These are phyloP conservation scores for Epizoanthus stellaris DNA, from an alignment of 92 coral and sea anemone species.

Conservation along the genomic window DNA sequence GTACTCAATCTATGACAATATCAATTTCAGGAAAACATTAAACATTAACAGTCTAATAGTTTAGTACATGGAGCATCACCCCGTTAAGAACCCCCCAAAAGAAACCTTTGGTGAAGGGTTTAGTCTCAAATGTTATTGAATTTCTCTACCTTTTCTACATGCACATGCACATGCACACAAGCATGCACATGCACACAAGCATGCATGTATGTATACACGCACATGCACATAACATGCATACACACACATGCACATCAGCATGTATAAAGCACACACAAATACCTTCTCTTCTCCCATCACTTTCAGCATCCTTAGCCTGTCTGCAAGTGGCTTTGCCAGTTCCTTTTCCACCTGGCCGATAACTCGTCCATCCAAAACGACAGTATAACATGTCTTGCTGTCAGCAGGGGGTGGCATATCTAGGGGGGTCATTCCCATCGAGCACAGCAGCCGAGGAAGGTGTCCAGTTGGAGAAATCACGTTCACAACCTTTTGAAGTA, in stretches of 20 bases:
- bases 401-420: conserved; percentile 78
- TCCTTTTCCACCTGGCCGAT: conserved; percentile 88
- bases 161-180: neutral
- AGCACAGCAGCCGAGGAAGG: conserved; percentile 84
- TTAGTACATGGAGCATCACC: no score
- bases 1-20: no score
- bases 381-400: conserved; percentile 81
- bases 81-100: no score
- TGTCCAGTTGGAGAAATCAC: conserved; percentile 68
- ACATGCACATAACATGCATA: neutral
- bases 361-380: conserved; percentile 90
- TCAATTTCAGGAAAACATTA: no score
- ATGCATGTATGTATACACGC: neutral
- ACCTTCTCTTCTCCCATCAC: conserved; percentile 86
- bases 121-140: no score
- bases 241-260: neutral
- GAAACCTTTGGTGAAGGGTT: no score
- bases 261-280: neutral
- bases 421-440: conserved; percentile 88
- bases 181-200: neutral
- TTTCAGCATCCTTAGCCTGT: conserved; percentile 86
- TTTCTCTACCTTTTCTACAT: no score
- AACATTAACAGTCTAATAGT: no score
- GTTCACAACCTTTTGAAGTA: conserved; percentile 73
- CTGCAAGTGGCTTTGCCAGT: conserved; percentile 82